Conservation (phyloP, 2,888 invertebrate genomes). For the Boloria selene region DNA sequence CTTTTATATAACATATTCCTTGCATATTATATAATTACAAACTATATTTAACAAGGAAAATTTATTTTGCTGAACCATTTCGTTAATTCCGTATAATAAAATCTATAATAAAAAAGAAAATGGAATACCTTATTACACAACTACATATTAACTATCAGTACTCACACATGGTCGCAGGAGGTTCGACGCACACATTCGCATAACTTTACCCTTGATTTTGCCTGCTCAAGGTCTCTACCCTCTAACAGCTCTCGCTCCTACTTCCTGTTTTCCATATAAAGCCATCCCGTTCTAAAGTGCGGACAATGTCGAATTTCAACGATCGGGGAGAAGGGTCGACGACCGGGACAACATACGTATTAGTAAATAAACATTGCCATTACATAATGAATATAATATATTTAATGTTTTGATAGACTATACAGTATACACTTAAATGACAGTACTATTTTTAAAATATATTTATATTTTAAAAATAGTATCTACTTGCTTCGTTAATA, state of each 20-base stretch:
- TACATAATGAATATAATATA: constrained; percentile 59
- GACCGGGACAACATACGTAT: constrained; percentile 73
- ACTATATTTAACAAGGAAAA: neutral
- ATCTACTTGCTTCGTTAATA: too few species aligned
- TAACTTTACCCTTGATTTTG: constrained; percentile 80
- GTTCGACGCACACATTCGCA: constrained; percentile 64
- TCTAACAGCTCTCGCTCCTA: constrained; percentile 61
- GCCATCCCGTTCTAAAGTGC: constrained; percentile 66
- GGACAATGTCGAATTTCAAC: constrained; percentile 75
- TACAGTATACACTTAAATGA: constrained; percentile 21
- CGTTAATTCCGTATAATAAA: neutral
- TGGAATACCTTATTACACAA: constrained; percentile 21
- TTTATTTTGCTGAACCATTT: neutral
- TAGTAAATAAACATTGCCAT: constrained; percentile 79
- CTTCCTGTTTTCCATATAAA: constrained; percentile 56
- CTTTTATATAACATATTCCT: neutral
- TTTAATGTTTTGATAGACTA: constrained; percentile 48
- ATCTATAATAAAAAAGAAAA: neutral
- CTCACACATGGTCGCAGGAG: constrained; percentile 58
- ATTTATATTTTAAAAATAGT: neutral
- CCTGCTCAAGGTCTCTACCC: constrained; percentile 83
- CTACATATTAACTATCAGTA: constrained; percentile 44
- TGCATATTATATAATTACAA: neutral
- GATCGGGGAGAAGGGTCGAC: constrained; percentile 68
- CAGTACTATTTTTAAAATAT: constrained; percentile 20